Base-by-base conservation (phyloP, 2,888 invertebrate genomes). In the Drosophila mimetica region DNA sequence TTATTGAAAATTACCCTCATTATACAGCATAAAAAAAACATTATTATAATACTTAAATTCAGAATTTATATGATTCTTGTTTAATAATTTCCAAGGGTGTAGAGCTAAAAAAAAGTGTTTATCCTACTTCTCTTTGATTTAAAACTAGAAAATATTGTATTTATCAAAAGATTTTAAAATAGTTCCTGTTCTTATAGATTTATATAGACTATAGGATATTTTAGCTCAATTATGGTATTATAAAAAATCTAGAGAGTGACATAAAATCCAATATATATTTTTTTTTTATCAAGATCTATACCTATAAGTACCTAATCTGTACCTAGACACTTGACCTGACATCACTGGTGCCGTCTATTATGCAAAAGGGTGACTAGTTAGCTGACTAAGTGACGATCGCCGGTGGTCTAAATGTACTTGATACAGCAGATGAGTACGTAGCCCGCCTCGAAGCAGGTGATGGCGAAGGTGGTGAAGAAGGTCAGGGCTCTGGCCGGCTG, bases 401-500 rank as follows among this genome's bases (percentile, higher is more conserved):
- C n/a, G 28, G 5, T 5, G 2, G 22, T 8, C 22, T 77, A 89
- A 51, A 89, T 86, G 64, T 75, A 76, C 46, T 70, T 69, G 9
- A 82, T 42, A 14, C 75, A 75, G 57, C 72, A 74, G 44, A 77
- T 61, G 28, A 95, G 73, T 41, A 88, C 79, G 61, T 83, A 88
- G 63, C 91, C 58, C 1, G 91, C 92, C 93, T 94, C 93, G 76
- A 92, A 93, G 22, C 91, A 30, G 25, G 93, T 93, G 41, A 93
- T 90, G 9, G 70, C 34, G 53, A 91, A 90, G 4, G 93, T 93
- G 3, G 91, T 88, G 4, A 86, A 75, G 74, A 92, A 94, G 13
- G 89, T 63, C 18, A 93, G 65, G 1, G 88, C 92, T 59, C 94
- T 90, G 2, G 93, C 81, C 11, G 94, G 95, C 82, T 94, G 94